Percentiles rank a stretch among this genome's conserved stretches.
These are phyloP conservation scores for Masnerella sp. DNA, from an alignment of 2,888 invertebrate genomes.

Conservation along the genomic window DNA sequence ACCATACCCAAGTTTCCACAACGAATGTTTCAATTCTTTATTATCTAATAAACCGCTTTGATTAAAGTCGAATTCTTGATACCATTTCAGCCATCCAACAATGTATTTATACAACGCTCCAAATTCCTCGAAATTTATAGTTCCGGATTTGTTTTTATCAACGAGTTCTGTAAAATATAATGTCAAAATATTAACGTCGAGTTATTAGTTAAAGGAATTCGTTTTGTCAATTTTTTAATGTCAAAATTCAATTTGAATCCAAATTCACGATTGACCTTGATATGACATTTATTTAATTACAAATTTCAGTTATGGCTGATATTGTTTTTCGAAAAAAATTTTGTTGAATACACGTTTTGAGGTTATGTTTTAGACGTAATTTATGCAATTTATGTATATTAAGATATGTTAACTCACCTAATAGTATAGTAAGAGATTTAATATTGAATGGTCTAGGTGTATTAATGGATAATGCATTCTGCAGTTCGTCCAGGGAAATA, in stretches of 20 bases:
- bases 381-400: too few relatives aligned
- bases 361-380: neutral
- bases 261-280: too few relatives aligned
- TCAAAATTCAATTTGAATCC: too few relatives aligned
- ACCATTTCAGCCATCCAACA: slow-evolving; percentile 98
- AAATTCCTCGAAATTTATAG: slow-evolving; percentile 96
- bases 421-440: slow-evolving; percentile 2
- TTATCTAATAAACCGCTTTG: slow-evolving; percentile 95
- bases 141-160: slow-evolving; percentile 92
- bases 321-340: too few relatives aligned
- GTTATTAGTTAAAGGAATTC: too few relatives aligned
- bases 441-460: slow-evolving; percentile 24
- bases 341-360: neutral
- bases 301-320: too few relatives aligned
- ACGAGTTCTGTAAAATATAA: slow-evolving; percentile 71
- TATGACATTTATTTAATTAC: too few relatives aligned
- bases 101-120: slow-evolving; percentile 98
- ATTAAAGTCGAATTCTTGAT: slow-evolving; percentile 95
- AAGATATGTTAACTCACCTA: slow-evolving; percentile 3
- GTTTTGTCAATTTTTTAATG: too few relatives aligned
- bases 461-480: slow-evolving; percentile 11
- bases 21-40: slow-evolving; percentile 91
- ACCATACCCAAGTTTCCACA: slow-evolving; percentile 94
- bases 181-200: neutral
- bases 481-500: slow-evolving; percentile 31